Conservation (phyloP, 2,797 vertebrate genomes). For the Argyrosomus regius region DNA sequence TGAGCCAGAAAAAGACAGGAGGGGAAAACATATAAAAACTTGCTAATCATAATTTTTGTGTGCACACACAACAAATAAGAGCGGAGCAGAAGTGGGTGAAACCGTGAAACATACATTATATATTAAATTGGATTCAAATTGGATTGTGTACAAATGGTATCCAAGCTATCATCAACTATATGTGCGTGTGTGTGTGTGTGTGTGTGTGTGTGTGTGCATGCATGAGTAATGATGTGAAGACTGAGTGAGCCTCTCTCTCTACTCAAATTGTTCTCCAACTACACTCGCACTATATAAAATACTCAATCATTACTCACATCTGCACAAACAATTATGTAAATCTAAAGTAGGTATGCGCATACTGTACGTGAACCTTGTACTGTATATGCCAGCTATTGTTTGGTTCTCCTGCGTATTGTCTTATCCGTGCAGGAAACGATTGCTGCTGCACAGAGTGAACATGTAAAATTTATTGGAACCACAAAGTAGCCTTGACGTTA, state of each 20-base stretch:
- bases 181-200: constrained; percentile 11
- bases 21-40: constrained; percentile 49
- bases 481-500: not conserved
- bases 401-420: not conserved
- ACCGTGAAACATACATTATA: constrained; percentile 38
- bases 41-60: constrained; percentile 41
- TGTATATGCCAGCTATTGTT: constrained; percentile 35
- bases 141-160: constrained; percentile 45
- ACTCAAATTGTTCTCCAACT: constrained; percentile 15
- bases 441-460: not conserved
- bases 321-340: constrained; percentile 58
- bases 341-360: constrained; percentile 12
- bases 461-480: not conserved
- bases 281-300: constrained; percentile 36
- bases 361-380: constrained; percentile 18
- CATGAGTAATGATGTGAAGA: constrained; percentile 29
- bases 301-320: constrained; percentile 49
- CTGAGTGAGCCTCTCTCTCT: constrained; percentile 19
- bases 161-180: constrained; percentile 37
- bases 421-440: not conserved
- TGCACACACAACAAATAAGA: constrained; percentile 24
- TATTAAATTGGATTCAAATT: constrained; percentile 49
- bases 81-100: constrained; percentile 20
- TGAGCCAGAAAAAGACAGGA: constrained; percentile 41
- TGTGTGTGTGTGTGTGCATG: constrained; percentile 4